Conservation (phyloP, 2,113 vertebrate genomes). For the Tympanuchus pallidicinctus region DNA sequence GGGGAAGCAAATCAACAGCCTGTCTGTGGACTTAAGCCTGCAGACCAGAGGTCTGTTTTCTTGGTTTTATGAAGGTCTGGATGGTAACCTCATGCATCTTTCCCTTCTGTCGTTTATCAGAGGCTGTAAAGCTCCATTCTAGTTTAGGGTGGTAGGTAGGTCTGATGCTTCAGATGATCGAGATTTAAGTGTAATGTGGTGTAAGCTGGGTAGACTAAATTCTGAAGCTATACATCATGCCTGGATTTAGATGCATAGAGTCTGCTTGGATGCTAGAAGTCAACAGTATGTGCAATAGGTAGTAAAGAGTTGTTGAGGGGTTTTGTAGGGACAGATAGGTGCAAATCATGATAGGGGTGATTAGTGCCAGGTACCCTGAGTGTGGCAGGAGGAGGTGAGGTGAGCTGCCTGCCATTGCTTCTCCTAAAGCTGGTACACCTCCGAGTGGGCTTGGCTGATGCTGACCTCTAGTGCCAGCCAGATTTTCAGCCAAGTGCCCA, state of each 20-base stretch:
- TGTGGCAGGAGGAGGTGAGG: not conserved
- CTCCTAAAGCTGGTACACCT: not conserved
- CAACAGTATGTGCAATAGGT: not conserved
- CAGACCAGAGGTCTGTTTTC: slow-evolving; percentile 22
- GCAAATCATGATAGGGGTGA: not conserved
- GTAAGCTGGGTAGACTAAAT: not conserved
- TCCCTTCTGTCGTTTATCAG: not conserved
- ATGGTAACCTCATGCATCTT: not conserved
- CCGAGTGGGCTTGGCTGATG: not conserved
- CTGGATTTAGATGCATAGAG: not conserved
- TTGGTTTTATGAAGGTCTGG: not conserved
- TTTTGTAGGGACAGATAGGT: not conserved
- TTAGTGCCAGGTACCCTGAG: not conserved
- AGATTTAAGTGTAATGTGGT: not conserved
- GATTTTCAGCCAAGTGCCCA: not conserved
- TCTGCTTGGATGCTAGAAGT: not conserved
- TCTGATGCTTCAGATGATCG: not conserved
- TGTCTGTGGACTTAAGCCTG: not conserved
- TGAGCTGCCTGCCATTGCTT: not conserved
- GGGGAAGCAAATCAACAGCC: slow-evolving; percentile 16
- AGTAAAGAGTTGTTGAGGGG: not conserved
- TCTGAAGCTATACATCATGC: not conserved
- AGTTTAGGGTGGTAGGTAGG: not conserved
- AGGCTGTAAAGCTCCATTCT: not conserved
- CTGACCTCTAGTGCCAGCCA: not conserved